phyloP scores from a whole-genome alignment of 2,113 vertebrate genomes.

The Phoenicopterus ruber region DNA sequence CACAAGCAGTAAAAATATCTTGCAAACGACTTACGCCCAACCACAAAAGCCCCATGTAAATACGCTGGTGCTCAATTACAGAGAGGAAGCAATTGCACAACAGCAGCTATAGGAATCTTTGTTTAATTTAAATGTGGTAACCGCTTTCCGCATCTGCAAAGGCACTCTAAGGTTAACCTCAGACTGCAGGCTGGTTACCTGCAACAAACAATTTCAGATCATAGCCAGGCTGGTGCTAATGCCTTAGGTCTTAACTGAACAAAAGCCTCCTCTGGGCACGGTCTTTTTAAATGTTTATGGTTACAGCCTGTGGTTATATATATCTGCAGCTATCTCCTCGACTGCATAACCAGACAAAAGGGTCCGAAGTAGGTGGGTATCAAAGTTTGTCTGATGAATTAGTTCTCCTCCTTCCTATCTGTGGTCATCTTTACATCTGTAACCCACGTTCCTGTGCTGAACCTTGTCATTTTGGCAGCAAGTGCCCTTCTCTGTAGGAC shows the following conservation, averaged over 20 bases:
- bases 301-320: not conserved
- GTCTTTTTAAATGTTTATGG: not conserved
- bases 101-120: not conserved
- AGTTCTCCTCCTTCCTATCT: not conserved
- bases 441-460: not conserved
- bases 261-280: not conserved
- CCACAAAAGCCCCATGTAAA: constrained; percentile 53
- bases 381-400: not conserved
- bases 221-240: not conserved
- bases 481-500: not conserved
- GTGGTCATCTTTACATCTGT: not conserved
- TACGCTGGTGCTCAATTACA: constrained; percentile 33
- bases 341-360: not conserved
- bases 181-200: constrained; percentile 2
- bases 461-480: not conserved
- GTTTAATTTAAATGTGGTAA: constrained; percentile 39
- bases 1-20: constrained; percentile 46
- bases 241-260: not conserved
- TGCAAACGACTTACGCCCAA: not conserved
- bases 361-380: not conserved
- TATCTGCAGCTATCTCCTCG: not conserved
- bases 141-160: not conserved
- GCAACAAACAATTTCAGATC: not conserved
- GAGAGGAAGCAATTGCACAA: constrained; percentile 15
- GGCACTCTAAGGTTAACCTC: not conserved